Percentiles rank a stretch among this genome's conserved stretches.
These are phyloP conservation scores for Nannobrachium achirus DNA, from an alignment of 2,113 vertebrate genomes.

Conservation along the genomic window DNA sequence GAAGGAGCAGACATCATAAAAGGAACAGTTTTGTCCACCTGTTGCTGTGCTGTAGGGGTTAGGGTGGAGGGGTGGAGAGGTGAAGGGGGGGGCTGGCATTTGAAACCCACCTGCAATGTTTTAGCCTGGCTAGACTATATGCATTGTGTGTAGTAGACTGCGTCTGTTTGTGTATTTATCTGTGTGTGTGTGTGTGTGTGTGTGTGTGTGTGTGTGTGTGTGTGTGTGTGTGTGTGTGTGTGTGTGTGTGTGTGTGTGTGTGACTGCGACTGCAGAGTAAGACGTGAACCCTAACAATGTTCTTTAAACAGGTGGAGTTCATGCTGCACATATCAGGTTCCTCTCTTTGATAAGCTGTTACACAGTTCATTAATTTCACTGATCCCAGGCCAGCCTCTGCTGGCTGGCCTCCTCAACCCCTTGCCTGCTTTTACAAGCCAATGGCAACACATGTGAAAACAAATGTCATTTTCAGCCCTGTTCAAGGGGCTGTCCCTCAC, in stretches of 20 bases:
- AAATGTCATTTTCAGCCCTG: constrained; percentile 70
- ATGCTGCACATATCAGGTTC: constrained; percentile 72
- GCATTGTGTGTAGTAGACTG: no score
- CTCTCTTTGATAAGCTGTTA: constrained; percentile 80
- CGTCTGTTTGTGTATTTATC: no score
- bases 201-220: constrained; percentile 21
- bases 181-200: constrained; percentile 19
- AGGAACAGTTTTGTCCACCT: constrained; percentile 75
- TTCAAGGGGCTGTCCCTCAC: constrained; percentile 46
- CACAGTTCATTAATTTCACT: constrained; percentile 76
- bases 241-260: constrained; percentile 20
- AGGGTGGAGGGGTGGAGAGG: constrained; percentile 30
- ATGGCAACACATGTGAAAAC: constrained; percentile 78
- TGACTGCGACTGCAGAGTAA: constrained; percentile 5
- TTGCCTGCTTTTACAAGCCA: constrained; percentile 72
- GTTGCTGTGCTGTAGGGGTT: constrained; percentile 64
- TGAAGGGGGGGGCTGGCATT: constrained; percentile 27
- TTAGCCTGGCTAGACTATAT: constrained; percentile 55
- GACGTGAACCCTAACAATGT: constrained; percentile 52
- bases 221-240: constrained; percentile 18
- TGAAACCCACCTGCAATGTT: constrained; percentile 79
- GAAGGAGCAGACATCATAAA: constrained; percentile 78
- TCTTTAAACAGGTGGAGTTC: constrained; percentile 74
- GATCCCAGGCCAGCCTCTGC: constrained; percentile 59
- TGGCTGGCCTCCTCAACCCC: constrained; percentile 60